These are phyloP conservation scores for Hydrozoanthus gracilis DNA, from an alignment of 92 coral and sea anemone species.

Conservation along the genomic window DNA sequence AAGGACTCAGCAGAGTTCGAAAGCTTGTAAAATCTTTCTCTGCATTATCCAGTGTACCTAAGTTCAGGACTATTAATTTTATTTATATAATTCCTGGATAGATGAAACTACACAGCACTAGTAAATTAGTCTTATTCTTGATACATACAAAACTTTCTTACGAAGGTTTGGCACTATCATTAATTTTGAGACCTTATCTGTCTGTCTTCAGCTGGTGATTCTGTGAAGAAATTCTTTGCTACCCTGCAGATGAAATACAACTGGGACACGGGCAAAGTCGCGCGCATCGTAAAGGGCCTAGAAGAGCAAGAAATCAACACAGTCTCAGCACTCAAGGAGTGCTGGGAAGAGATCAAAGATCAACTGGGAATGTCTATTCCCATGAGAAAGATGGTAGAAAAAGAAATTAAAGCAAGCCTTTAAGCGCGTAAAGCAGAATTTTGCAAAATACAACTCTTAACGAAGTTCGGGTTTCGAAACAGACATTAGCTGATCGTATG, in stretches of 20 bases:
- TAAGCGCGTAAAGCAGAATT: too few species aligned
- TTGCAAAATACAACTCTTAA: too few species aligned
- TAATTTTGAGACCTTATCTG: background rate
- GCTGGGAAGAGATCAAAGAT: conserved; percentile 72
- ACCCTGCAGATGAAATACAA: conserved; percentile 44
- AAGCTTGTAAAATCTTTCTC: too few species aligned
- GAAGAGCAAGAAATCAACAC: conserved; percentile 65
- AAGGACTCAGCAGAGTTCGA: too few species aligned
- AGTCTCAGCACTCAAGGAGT: conserved; percentile 54
- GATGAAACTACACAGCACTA: too few species aligned
- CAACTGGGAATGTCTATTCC: conserved; percentile 70
- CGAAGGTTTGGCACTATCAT: background rate
- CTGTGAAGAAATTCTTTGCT: conserved; percentile 65
- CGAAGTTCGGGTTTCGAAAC: too few species aligned
- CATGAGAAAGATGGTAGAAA: conserved; percentile 60
- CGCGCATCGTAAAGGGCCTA: conserved; percentile 43
- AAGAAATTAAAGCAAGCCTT: conserved; percentile 44
- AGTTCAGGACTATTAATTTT: too few species aligned
- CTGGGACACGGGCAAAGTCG: conserved; percentile 60
- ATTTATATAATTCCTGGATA: too few species aligned
- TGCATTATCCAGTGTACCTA: too few species aligned
- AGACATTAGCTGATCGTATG: too few species aligned
- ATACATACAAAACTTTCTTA: background rate
- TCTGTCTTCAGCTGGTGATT: conserved; percentile 17
- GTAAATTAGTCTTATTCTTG: background rate